A percentile compares a stretch with the other conserved stretches of the same genome.
Evolutionary conservation across 2,797 vertebrate species (phyloP).

Genomic region (Coracias cyanogaster): DNA sequence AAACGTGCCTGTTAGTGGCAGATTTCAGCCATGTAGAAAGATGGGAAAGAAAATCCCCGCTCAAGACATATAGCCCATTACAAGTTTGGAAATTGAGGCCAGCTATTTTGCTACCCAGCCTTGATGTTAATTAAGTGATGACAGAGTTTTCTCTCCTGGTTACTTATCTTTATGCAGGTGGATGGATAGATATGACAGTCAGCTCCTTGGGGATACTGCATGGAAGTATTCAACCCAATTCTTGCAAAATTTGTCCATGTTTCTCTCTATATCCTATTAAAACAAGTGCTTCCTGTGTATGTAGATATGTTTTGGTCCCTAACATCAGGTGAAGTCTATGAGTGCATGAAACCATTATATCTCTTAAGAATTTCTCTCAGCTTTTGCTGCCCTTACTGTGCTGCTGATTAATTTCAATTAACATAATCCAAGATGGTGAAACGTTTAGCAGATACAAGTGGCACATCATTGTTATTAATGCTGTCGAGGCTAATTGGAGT

Average conservation of each 20-base stretch:
- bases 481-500: background rate
- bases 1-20: background rate
- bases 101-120: background rate
- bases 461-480: conserved; percentile 3
- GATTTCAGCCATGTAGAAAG: background rate
- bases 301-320: background rate
- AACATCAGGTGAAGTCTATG: background rate
- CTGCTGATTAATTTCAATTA: conserved; percentile 53
- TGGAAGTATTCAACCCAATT: background rate
- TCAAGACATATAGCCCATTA: background rate
- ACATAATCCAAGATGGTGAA: background rate
- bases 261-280: background rate
- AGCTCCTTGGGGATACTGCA: background rate
- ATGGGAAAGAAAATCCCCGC: background rate
- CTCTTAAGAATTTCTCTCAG: background rate
- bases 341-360: background rate
- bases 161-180: background rate
- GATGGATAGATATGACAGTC: background rate
- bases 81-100: background rate
- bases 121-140: background rate
- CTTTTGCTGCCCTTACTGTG: background rate
- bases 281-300: background rate
- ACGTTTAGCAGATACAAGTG: background rate
- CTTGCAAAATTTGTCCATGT: background rate
- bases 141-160: background rate